These are phyloP conservation scores for Digitonthophagus gazella DNA, from an alignment of 2,888 invertebrate genomes.

Conservation along the genomic window DNA sequence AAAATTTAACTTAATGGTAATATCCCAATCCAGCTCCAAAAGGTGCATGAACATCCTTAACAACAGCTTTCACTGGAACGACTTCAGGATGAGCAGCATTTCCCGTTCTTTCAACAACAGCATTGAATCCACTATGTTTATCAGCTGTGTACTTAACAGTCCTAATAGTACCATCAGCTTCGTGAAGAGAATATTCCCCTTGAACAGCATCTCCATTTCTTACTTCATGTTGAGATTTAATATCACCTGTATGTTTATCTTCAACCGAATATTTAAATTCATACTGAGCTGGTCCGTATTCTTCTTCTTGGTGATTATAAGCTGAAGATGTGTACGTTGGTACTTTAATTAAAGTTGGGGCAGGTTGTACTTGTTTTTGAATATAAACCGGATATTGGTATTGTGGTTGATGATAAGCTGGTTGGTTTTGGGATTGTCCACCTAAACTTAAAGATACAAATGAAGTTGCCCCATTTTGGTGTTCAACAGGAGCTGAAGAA, in stretches of 20 bases:
- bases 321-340: neutral
- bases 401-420: neutral
- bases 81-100: conserved; percentile 28
- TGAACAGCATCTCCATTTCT: conserved; percentile 12
- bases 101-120: conserved; percentile 20
- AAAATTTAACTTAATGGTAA: conserved; percentile 4
- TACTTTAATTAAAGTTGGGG: conserved; percentile 11
- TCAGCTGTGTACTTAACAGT: conserved; percentile 20
- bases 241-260: conserved; percentile 22
- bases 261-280: conserved; percentile 21
- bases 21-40: conserved; percentile 8
- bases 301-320: conserved; percentile 8
- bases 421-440: conserved; percentile 2
- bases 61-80: too few species aligned
- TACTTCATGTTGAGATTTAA: conserved; percentile 21
- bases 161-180: conserved; percentile 22
- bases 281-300: conserved; percentile 18
- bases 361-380: conserved; percentile 10
- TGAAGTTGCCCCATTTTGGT: conserved; percentile 16
- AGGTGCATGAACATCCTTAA: conserved; percentile 9
- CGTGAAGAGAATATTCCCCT: conserved; percentile 20
- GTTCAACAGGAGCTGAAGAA: neutral
- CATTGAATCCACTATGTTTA: conserved; percentile 21
- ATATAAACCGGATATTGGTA: neutral
- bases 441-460: conserved; percentile 20